A percentile compares a stretch with the other conserved stretches of the same genome.
Evolutionary conservation across 2,888 invertebrate genomes (phyloP).

Genomic region (Melitaea athalia): DNA sequence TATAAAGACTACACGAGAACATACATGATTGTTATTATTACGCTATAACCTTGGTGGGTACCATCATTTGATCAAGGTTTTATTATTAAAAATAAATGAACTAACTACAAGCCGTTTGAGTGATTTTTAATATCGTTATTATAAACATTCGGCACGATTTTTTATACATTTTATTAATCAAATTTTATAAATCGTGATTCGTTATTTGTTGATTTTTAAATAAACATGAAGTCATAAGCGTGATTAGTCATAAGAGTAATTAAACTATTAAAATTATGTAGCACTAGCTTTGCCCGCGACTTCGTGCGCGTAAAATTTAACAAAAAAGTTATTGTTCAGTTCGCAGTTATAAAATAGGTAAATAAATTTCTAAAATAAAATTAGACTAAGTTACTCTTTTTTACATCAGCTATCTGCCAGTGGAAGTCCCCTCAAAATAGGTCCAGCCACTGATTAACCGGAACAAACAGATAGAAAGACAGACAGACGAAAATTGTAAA

Average conservation of each 20-base stretch:
- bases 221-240: not conserved
- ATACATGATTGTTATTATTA: conserved; percentile 11
- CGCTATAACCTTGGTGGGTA: conserved; percentile 55
- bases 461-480: no score
- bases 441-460: no score
- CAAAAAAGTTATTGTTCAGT: no score
- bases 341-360: no score
- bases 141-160: conserved; percentile 21
- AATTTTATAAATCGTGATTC: conserved; percentile 14
- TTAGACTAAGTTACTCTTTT: no score
- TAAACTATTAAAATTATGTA: not conserved
- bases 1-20: conserved; percentile 5
- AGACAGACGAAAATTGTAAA: no score
- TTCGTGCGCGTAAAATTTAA: no score
- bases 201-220: not conserved
- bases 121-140: conserved; percentile 18
- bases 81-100: conserved; percentile 47
- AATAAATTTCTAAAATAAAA: no score
- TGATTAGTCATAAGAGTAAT: not conserved
- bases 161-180: conserved; percentile 20
- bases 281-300: no score
- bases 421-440: no score
- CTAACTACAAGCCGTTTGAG: conserved; percentile 13
- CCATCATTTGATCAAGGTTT: conserved; percentile 57
- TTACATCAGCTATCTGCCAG: no score